Evolutionary conservation across 2,797 vertebrate genomes (phyloP).

Genomic region (Pelodytes ibericus): DNA sequence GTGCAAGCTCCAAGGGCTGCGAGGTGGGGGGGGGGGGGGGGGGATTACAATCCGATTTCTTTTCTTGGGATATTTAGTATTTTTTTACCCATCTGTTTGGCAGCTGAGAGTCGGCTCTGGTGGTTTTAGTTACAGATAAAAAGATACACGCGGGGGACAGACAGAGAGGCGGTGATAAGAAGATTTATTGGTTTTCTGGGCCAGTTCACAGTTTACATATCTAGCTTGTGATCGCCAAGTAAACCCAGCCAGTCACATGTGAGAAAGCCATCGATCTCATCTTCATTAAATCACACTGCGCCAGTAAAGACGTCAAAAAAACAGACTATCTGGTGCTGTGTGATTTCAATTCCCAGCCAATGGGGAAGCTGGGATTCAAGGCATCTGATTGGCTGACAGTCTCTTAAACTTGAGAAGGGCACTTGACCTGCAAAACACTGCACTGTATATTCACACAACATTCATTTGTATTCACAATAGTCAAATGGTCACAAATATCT

Average conservation of each 20-base stretch:
- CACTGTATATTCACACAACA: no score
- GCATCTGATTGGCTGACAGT: no score
- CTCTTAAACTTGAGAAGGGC: no score
- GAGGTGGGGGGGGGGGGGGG: background rate
- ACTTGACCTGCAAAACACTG: no score
- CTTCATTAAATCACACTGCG: conserved; percentile 1
- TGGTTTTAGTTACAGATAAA: conserved; percentile 44
- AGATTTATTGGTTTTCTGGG: conserved; percentile 24
- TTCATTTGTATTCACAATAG: no score
- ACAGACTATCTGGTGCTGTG: no score
- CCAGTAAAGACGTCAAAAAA: no score
- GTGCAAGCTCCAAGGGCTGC: conserved; percentile 42
- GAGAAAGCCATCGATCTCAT: background rate
- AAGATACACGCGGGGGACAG: conserved; percentile 1
- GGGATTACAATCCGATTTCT: no score
- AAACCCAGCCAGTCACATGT: background rate
- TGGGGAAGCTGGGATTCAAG: no score
- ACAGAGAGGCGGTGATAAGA: conserved; percentile 14
- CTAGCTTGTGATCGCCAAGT: background rate
- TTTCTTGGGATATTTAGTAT: background rate
- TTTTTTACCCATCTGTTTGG: conserved; percentile 8
- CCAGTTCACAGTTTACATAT: background rate
- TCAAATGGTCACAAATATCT: no score
- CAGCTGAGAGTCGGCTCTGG: conserved; percentile 25
- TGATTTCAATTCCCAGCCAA: no score